phyloP scores from a whole-genome alignment of 2,113 vertebrate species.

The Otocyon megalotis region DNA sequence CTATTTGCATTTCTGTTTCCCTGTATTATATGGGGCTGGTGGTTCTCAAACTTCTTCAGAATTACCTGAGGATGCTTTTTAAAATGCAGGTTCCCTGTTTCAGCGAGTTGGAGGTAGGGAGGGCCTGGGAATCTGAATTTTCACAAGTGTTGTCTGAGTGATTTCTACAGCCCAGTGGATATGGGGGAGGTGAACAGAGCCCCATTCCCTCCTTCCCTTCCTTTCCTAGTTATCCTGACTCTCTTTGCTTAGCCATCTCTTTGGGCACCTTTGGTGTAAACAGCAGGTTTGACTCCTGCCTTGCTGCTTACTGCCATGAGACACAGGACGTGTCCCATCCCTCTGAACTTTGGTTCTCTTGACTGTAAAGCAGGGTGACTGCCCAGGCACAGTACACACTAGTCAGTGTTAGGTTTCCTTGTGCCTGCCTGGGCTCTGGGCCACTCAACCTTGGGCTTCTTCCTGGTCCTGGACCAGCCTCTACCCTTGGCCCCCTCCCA shows the following conservation, averaged over 20 bases:
- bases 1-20: background rate
- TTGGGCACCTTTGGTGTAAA: background rate
- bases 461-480: background rate
- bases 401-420: background rate
- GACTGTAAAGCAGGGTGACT: background rate
- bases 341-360: background rate
- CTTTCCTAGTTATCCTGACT: too few relatives aligned
- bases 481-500: rapidly evolving
- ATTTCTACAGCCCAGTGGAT: background rate
- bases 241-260: background rate
- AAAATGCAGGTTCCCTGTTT: background rate
- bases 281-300: background rate
- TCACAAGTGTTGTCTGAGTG: background rate
- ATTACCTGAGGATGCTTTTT: background rate
- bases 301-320: background rate
- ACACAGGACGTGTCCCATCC: background rate
- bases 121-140: background rate
- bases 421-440: background rate
- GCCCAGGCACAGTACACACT: rapidly evolving
- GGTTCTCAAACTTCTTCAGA: background rate
- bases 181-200: background rate
- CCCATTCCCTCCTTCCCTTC: background rate
- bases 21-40: background rate
- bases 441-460: rapidly evolving
- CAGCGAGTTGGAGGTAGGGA: background rate